Evolutionary conservation across 2,113 vertebrate species (phyloP).

Genomic region (Machaerirhynchus nigripectus): DNA sequence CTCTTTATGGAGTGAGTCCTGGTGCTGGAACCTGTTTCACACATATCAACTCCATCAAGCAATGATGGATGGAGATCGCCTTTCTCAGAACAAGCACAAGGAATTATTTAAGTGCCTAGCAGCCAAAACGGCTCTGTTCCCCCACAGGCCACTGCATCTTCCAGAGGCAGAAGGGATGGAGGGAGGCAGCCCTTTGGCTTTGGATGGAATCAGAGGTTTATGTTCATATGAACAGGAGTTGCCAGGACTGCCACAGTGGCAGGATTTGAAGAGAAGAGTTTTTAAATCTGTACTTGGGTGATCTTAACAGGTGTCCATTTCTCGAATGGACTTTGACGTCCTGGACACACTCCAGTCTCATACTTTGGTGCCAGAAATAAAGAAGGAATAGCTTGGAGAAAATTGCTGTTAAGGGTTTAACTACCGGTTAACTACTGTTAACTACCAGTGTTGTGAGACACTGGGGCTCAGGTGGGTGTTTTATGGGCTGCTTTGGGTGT

Average conservation of each 20-base stretch:
- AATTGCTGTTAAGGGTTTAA: neutral
- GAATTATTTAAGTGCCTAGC: neutral
- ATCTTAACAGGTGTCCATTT: neutral
- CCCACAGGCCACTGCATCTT: neutral
- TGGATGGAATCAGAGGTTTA: neutral
- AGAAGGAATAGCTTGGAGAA: neutral
- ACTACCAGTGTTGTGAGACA: neutral
- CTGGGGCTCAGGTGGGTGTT: neutral
- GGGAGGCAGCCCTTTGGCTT: neutral
- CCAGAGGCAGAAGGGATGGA: neutral
- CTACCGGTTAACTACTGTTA: neutral
- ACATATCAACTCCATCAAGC: neutral
- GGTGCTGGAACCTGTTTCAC: neutral
- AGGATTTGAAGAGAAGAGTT: neutral
- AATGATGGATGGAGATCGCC: neutral
- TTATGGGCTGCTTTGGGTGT: neutral
- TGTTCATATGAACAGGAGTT: neutral
- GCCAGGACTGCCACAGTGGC: neutral
- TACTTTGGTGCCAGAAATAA: neutral
- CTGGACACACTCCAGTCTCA: fast-evolving
- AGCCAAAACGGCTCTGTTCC: neutral
- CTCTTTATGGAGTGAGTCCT: neutral
- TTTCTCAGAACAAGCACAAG: neutral
- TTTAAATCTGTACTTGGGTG: neutral
- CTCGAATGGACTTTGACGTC: neutral